Evolutionary conservation across 2,888 invertebrate species (phyloP).

Genomic region (Physocephala rufipes): DNA sequence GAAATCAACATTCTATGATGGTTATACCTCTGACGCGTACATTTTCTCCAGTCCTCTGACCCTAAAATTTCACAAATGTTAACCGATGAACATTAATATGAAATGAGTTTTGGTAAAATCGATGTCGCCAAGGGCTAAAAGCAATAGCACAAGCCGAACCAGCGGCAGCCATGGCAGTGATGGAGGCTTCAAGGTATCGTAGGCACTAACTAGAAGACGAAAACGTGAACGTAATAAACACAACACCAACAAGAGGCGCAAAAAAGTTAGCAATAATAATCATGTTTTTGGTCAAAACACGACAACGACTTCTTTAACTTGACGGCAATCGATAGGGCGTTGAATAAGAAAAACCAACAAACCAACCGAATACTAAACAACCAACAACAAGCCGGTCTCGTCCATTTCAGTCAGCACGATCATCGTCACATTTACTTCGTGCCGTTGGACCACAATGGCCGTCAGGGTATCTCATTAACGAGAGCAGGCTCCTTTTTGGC

Average conservation of each 20-base stretch:
- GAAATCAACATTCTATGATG: too few species aligned
- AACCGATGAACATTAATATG: constrained; percentile 25
- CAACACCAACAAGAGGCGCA: background rate
- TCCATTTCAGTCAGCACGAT: background rate
- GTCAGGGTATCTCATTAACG: too few species aligned
- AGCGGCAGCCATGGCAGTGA: too few species aligned
- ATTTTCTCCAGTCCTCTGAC: background rate
- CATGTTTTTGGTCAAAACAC: constrained; percentile 47
- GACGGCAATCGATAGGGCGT: constrained; percentile 46
- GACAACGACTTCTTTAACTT: constrained; percentile 21
- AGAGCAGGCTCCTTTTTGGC: background rate
- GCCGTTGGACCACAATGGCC: background rate
- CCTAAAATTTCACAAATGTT: constrained; percentile 1
- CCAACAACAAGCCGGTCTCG: constrained; percentile 2
- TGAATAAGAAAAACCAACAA: constrained; percentile 53
- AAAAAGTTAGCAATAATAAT: constrained; percentile 45
- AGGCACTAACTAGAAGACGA: background rate
- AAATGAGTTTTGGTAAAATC: constrained; percentile 16
- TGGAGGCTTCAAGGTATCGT: background rate
- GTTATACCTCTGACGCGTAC: too few species aligned
- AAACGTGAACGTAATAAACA: background rate
- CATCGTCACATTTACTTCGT: background rate
- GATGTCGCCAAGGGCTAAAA: background rate
- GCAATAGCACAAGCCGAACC: background rate
- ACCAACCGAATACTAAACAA: constrained; percentile 35